Base-by-base conservation (phyloP, 2,113 vertebrate genomes). In the Cranoglanis bouderius region DNA sequence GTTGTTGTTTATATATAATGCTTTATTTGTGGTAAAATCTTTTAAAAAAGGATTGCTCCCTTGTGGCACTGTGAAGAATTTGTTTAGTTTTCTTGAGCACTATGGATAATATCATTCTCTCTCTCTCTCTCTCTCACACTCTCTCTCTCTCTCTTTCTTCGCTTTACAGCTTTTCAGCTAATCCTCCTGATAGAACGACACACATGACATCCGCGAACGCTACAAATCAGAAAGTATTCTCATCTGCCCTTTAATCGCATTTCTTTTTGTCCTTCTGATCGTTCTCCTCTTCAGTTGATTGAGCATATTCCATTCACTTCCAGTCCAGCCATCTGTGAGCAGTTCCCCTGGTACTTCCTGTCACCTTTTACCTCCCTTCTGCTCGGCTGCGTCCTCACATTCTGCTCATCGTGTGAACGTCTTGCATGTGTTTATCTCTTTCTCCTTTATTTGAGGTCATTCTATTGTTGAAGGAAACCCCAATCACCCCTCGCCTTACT, bases 401-500 rank as follows among this genome's bases (percentile, higher is more conserved):
- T 85, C 46, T 38, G 46, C 16, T 57, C 53, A 70, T 53, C 61
- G 18, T 21, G 13, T n/a, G 26, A 51, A 49, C 18, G 18, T 21
- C 78, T 55, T 55, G 49, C 78, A 82, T 55, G 49, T 38, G n/a
- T 59, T 87, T 49, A 51, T 87, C 40, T 84, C 26, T 57, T 77
- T 90, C 51, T 85, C 40, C 32, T 78, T 78, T 59, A 55, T 19
- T 63, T 29, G 59, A 90, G 82, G 89, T 90, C 87, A 21, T 5
- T 57, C 40, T 92, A 89, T 92, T 91, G 92, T 92, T 93, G 92
- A 92, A 84, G 91, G 91, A 92, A 93, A 93, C 90, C 93, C 92
- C 92, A 82, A 91, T 91, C 90, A 92, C 92, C 92, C 92, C 91
- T 93, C 90, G 43, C 90, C 90, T 90, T 86, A 91, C 90, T 87